Conservation (phyloP, 2,888 invertebrate species). For the Hirtodrosophila cameraria region DNA sequence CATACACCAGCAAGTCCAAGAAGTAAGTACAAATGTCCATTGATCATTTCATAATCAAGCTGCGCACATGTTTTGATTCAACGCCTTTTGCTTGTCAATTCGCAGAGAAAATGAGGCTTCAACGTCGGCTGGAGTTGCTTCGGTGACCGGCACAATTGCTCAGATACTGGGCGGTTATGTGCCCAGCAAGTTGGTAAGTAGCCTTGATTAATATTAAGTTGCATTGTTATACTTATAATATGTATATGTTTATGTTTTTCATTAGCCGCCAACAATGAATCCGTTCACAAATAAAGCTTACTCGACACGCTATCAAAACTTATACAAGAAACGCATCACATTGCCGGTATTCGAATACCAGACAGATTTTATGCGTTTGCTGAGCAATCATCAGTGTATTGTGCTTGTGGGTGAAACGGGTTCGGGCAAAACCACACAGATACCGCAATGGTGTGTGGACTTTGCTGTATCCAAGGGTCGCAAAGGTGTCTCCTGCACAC, state of each 20-base stretch:
- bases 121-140: slow-evolving; percentile 41
- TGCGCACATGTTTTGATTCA: slow-evolving; percentile 4
- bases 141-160: slow-evolving; percentile 54
- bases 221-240: background rate
- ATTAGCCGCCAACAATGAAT: slow-evolving; percentile 86
- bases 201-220: background rate
- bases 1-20: slow-evolving; percentile 88
- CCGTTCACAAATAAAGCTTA: slow-evolving; percentile 93
- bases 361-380: slow-evolving; percentile 96
- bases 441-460: slow-evolving; percentile 97
- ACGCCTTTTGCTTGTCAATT: background rate
- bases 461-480: slow-evolving; percentile 88
- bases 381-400: slow-evolving; percentile 96
- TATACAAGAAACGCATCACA: slow-evolving; percentile 93
- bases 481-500: slow-evolving; percentile 97
- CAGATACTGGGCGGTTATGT: slow-evolving; percentile 74
- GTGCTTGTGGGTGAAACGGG: slow-evolving; percentile 99
- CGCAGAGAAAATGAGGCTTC: slow-evolving; percentile 57
- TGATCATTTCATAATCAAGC: background rate
- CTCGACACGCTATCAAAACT: slow-evolving; percentile 94
- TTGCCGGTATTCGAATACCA: slow-evolving; percentile 99
- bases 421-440: slow-evolving; percentile 99
- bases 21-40: slow-evolving; percentile 85
- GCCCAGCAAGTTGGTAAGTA: slow-evolving; percentile 68
- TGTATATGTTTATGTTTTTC: background rate